These are phyloP conservation scores for Drosophila suzukii DNA, from an alignment of 1,140 invertebrate genomes.

Conservation along the genomic window DNA sequence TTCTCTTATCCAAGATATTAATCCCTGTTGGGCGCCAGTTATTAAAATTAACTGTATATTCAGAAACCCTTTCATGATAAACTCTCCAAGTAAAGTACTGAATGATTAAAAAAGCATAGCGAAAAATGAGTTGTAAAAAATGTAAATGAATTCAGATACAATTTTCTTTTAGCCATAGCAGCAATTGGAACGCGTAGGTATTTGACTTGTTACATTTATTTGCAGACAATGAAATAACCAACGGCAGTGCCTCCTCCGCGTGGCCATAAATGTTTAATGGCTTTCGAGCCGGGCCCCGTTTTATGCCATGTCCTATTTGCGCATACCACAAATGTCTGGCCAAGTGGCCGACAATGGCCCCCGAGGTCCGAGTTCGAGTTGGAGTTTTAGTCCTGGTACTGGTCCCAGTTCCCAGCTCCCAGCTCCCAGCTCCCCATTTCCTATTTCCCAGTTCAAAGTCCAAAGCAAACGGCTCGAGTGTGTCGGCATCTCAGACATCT, in stretches of 20 bases:
- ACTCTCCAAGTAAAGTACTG: too few relatives aligned
- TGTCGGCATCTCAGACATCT: slow-evolving; percentile 74
- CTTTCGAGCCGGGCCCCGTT: slow-evolving; percentile 19
- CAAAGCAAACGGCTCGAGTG: slow-evolving; percentile 72
- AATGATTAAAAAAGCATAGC: too few relatives aligned
- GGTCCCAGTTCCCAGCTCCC: neutral
- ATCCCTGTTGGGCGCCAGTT: too few relatives aligned
- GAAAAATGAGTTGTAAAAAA: neutral
- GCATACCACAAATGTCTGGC: slow-evolving; percentile 64
- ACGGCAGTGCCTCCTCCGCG: slow-evolving; percentile 2
- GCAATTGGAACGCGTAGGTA: slow-evolving; percentile 18
- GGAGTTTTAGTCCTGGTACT: neutral
- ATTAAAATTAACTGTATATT: too few relatives aligned
- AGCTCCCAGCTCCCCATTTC: neutral
- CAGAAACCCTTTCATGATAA: too few relatives aligned
- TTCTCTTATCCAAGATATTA: too few relatives aligned
- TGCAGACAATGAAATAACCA: slow-evolving; percentile 24
- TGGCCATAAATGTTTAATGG: slow-evolving; percentile 61
- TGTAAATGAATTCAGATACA: slow-evolving; percentile 4
- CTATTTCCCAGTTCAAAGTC: slow-evolving; percentile 26
- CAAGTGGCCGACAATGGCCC: slow-evolving; percentile 39
- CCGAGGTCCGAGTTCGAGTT: slow-evolving; percentile 5
- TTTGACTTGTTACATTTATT: slow-evolving; percentile 45
- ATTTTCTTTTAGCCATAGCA: neutral
- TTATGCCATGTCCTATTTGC: slow-evolving; percentile 54